Percentiles rank a stretch among this genome's conserved stretches.
phyloP scores from a whole-genome alignment of 2,797 vertebrate species.

The Cephalopachus bancanus region DNA sequence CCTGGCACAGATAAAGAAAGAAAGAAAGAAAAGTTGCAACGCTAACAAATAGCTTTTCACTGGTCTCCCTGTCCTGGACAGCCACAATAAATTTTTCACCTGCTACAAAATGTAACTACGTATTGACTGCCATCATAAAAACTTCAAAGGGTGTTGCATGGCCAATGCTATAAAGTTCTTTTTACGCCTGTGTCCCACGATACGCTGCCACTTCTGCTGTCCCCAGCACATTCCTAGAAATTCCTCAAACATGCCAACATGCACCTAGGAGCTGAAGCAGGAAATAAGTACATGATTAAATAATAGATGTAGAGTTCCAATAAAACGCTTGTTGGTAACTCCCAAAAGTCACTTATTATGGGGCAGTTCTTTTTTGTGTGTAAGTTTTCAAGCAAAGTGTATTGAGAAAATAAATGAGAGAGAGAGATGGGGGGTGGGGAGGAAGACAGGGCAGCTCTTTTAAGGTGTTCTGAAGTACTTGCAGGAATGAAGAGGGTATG shows the following conservation, averaged over 20 bases:
- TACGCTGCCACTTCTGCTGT: background rate
- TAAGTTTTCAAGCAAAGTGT: too few species aligned
- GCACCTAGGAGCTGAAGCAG: background rate
- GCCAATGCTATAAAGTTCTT: background rate
- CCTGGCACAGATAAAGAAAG: background rate
- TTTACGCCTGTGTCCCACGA: too few species aligned
- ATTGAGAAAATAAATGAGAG: too few species aligned
- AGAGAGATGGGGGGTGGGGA: too few species aligned
- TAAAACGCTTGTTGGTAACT: background rate
- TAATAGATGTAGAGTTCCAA: background rate
- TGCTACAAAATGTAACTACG: background rate
- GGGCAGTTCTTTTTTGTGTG: too few species aligned
- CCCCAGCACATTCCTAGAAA: background rate
- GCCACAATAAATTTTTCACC: background rate
- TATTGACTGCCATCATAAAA: background rate
- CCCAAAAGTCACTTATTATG: background rate
- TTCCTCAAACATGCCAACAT: background rate
- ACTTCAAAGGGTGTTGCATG: background rate
- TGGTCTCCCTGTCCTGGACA: background rate
- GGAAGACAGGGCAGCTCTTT: background rate
- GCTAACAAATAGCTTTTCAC: background rate
- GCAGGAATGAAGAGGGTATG: background rate
- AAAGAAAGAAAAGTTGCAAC: background rate
- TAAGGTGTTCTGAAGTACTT: background rate
- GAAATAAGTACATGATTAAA: background rate